phyloP scores from a whole-genome alignment of 2,888 invertebrate species.

The Phortica okadai region DNA sequence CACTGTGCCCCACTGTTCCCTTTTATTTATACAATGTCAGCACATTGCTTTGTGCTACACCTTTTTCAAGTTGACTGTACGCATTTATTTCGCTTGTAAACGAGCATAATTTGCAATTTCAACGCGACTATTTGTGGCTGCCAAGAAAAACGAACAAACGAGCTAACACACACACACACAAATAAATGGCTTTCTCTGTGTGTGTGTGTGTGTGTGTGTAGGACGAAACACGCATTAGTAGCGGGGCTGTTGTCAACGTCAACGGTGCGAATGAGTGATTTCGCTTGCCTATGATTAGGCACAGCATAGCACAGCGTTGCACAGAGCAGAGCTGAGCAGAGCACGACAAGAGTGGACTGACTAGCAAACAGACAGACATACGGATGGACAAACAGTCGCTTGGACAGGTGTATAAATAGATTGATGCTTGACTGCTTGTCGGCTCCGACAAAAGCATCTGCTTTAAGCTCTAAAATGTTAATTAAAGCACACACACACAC shows the following conservation, averaged over 20 bases:
- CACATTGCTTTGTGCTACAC: conserved; percentile 38
- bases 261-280: conserved; percentile 31
- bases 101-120: conserved; percentile 63
- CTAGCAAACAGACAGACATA: not conserved
- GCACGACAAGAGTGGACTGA: not conserved
- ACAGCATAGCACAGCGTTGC: not conserved
- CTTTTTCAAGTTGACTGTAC: conserved; percentile 16
- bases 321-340: not conserved
- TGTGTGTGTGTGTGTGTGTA: not conserved
- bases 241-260: not conserved
- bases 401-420: too few species aligned
- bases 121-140: conserved; percentile 55
- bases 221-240: not conserved
- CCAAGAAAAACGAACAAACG: conserved; percentile 16
- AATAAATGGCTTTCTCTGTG: not conserved
- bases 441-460: not conserved
- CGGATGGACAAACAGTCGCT: not conserved
- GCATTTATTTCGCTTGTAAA: conserved; percentile 52
- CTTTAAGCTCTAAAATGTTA: conserved; percentile 18
- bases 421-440: not conserved
- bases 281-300: not conserved
- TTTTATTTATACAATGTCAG: too few species aligned
- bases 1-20: too few species aligned
- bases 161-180: not conserved
- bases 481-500: not conserved